A percentile compares a stretch with the other conserved stretches of the same genome.
phyloP scores from a whole-genome alignment of 37 sponge, comb jelly and placozoan genomes.

The Corticium candelabrum region DNA sequence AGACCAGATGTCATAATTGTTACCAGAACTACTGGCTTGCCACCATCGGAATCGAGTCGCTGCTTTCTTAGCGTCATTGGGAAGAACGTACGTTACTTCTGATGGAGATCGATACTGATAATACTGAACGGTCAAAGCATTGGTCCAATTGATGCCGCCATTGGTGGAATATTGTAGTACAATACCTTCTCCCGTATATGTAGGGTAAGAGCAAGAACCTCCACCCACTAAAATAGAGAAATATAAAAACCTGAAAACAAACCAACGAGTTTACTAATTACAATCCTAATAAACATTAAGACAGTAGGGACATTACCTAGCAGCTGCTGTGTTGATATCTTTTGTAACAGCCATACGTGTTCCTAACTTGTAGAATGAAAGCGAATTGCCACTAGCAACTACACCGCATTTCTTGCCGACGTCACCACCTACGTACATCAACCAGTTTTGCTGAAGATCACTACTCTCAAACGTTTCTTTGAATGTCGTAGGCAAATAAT shows the following conservation, averaged over 20 bases:
- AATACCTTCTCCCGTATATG: background rate
- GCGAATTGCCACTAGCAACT: background rate
- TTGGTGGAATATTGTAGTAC: conserved; percentile 5
- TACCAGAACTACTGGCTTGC: background rate
- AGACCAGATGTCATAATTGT: background rate
- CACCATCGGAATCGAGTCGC: conserved; percentile 10
- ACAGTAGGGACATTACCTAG: background rate
- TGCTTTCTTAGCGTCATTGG: background rate
- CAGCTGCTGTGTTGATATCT: background rate
- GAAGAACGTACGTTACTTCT: background rate
- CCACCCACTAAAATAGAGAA: background rate
- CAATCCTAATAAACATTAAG: background rate
- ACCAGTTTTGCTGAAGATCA: background rate
- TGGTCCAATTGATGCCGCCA: background rate
- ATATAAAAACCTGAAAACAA: background rate
- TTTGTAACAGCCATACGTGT: background rate
- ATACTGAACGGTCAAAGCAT: background rate
- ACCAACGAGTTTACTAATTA: background rate
- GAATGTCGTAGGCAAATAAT: background rate
- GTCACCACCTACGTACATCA: background rate
- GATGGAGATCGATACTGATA: background rate
- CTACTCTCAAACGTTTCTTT: background rate
- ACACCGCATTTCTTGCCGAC: background rate
- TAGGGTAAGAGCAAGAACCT: background rate
- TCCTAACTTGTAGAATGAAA: background rate